Evolutionary conservation across 2,113 vertebrate genomes (phyloP), one percentile per base, ranked within the genome.

Genomic region (Pachyramphus minor): DNA sequence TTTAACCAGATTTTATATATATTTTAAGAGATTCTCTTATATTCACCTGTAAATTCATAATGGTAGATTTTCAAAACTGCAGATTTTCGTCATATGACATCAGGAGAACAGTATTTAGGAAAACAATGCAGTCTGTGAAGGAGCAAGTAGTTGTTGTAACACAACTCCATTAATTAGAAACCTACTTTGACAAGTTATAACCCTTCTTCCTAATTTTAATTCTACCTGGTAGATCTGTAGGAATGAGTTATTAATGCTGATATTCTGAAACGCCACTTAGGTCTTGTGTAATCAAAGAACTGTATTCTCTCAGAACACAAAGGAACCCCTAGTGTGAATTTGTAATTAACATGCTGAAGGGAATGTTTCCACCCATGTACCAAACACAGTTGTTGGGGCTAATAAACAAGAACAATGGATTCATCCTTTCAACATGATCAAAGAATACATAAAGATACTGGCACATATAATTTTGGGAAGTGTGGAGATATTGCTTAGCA

Each of bases 301-400:
- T 93, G 33, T 96, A 97, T 97, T 97, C 96, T 97, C 91, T 96
- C 95, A 96, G 96, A 97, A 97, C 96, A 96, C 97, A 96, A 97
- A 97, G 90, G 91, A 96, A 93, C 87, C 90, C 92, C 95, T 94
- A 80, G 94, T 87, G 94, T 95, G 97, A 95, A 96, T 96, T 80
- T 87, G 76, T 96, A 96, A 97, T 97, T 96, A 96, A 94, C 27
- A 41, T 89, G 94, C 94, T 93, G 93, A 97, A 95, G 89, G 82
- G 79, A 83, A 95, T 94, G 63, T 85, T 96, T 97, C 95, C 84
- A 96, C 79, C 90, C 93, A 88, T 93, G 94, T 95, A 87, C 84
- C 44, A 81, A 92, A 93, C 4, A 10, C 44, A 84, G 93, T 95
- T 94, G 78, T 89, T 94, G 94, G 89, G 84, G 50, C 92, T 96